Percentiles rank a stretch among this genome's conserved stretches.
These are phyloP conservation scores for Volucella inanis DNA, from an alignment of 2,888 invertebrate species.

Conservation along the genomic window DNA sequence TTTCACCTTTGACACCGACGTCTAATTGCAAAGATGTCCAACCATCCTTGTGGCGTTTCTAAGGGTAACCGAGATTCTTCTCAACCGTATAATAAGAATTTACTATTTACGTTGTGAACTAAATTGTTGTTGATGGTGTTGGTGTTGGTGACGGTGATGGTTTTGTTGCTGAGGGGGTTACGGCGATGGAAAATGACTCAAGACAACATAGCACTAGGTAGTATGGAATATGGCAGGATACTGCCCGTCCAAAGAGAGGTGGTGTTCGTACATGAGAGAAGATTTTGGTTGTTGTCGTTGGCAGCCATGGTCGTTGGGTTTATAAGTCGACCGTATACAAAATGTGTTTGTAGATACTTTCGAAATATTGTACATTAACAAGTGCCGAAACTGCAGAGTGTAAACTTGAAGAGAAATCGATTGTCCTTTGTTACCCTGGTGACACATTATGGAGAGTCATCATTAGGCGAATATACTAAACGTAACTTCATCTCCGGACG, in stretches of 20 bases:
- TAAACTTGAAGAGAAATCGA: conserved; percentile 73
- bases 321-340: conserved; percentile 52
- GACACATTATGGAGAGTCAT: conserved; percentile 74
- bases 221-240: conserved; percentile 3
- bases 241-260: conserved; percentile 11
- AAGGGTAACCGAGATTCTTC: conserved; percentile 75
- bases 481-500: conserved; percentile 55
- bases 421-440: conserved; percentile 74
- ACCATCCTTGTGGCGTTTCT: conserved; percentile 73
- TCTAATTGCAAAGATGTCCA: conserved; percentile 74
- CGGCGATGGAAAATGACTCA: conserved; percentile 58
- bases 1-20: conserved; percentile 74
- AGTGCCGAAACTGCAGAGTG: conserved; percentile 61
- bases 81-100: conserved; percentile 75
- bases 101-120: conserved; percentile 71
- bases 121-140: conserved; percentile 18
- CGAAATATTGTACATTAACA: conserved; percentile 57
- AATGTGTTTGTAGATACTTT: conserved; percentile 52
- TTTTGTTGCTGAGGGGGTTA: background rate
- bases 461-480: conserved; percentile 71
- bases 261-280: conserved; percentile 5
- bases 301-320: conserved; percentile 65
- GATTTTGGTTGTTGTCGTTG: conserved; percentile 66
- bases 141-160: background rate
- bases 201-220: conserved; percentile 8